phyloP scores from a whole-genome alignment of 2,113 vertebrate genomes.

The Cryptomyrus ogoouensis region DNA sequence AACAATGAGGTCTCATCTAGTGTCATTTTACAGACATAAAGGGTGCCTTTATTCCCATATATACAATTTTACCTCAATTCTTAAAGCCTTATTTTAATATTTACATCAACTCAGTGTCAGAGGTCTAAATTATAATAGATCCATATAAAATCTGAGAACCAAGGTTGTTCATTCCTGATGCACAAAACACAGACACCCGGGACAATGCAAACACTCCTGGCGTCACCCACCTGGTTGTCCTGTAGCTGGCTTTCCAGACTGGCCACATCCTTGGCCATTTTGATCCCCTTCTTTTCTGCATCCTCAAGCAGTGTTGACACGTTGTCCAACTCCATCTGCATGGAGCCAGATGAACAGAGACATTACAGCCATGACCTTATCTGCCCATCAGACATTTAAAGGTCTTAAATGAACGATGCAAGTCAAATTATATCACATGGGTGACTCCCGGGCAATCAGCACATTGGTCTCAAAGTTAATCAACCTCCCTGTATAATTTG shows the following conservation, averaged over 20 bases:
- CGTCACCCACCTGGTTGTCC: slow-evolving; percentile 72
- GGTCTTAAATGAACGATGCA: background rate
- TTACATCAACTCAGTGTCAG: background rate
- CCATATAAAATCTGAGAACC: background rate
- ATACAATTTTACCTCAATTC: background rate
- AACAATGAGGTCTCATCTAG: background rate
- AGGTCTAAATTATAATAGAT: background rate
- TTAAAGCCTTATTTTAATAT: background rate
- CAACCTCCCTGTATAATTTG: background rate
- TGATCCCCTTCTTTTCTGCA: slow-evolving; percentile 89
- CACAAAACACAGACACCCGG: background rate
- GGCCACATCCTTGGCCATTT: slow-evolving; percentile 83
- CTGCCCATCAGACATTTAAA: background rate
- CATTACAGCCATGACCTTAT: background rate
- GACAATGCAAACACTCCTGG: background rate
- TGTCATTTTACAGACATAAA: background rate
- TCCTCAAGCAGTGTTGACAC: slow-evolving; percentile 83
- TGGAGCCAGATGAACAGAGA: background rate
- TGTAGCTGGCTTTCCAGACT: slow-evolving; percentile 87
- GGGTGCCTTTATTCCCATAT: background rate
- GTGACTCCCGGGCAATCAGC: background rate
- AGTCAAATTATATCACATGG: background rate
- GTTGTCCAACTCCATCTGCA: slow-evolving; percentile 86
- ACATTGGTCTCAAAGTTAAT: background rate
- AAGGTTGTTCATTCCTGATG: background rate